Evolutionary conservation across 2,113 vertebrate species (phyloP).

Genomic region (Cariama cristata): DNA sequence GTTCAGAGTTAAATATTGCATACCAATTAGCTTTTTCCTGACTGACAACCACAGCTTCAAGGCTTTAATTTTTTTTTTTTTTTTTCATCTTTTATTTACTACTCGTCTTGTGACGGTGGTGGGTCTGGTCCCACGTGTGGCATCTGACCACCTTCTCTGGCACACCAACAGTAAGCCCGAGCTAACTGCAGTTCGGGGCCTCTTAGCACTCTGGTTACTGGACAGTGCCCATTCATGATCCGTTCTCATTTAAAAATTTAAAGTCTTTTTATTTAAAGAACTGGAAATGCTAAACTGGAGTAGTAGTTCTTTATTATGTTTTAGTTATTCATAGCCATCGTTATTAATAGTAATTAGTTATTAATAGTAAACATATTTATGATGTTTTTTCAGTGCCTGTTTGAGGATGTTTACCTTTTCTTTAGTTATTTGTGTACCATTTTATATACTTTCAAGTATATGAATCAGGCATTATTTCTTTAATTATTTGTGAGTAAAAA

Average conservation of each 20-base stretch:
- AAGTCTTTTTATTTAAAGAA: background rate
- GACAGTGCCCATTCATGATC: background rate
- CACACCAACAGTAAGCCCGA: background rate
- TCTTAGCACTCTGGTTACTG: background rate
- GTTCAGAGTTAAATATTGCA: background rate
- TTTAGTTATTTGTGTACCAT: background rate
- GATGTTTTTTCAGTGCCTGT: background rate
- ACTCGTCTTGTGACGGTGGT: accelerated
- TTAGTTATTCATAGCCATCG: background rate
- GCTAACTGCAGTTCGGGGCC: background rate
- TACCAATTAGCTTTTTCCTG: background rate
- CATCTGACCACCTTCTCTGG: background rate
- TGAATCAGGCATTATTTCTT: background rate
- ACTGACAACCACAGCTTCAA: background rate
- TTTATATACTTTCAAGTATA: background rate
- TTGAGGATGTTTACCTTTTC: background rate
- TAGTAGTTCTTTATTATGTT: background rate
- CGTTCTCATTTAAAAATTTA: background rate
- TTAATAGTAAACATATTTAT: background rate
- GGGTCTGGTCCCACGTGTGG: background rate
- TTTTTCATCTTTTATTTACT: background rate
- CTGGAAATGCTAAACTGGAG: background rate
- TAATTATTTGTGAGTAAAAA: background rate
- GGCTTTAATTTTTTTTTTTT: background rate
- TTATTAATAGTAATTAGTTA: background rate